Evolutionary conservation across 2,797 vertebrate genomes (phyloP).

Genomic region (Novumbra hubbsi): DNA sequence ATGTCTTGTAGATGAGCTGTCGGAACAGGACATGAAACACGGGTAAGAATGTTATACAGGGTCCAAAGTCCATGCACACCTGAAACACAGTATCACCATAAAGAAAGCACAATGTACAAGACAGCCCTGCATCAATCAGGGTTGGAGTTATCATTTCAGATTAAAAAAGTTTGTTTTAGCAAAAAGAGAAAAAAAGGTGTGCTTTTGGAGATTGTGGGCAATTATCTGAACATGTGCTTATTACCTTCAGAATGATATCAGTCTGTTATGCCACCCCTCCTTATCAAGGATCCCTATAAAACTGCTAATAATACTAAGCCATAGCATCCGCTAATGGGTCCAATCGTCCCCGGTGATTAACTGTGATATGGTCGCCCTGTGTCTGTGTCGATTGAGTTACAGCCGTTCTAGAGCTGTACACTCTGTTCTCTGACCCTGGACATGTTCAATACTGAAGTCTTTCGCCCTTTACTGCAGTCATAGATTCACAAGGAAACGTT

Average conservation of each 20-base stretch:
- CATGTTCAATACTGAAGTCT: slow-evolving; percentile 32
- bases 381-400: slow-evolving; percentile 32
- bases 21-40: not conserved
- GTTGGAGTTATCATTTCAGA: not conserved
- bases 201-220: not conserved
- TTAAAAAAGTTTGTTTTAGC: not conserved
- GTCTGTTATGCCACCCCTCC: slow-evolving; percentile 35
- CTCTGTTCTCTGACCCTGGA: slow-evolving; percentile 5
- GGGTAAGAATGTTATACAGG: not conserved
- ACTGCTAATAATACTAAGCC: slow-evolving; percentile 21
- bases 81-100: not conserved
- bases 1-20: not conserved
- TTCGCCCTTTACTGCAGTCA: not conserved
- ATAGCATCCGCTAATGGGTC: not conserved
- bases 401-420: slow-evolving; percentile 16
- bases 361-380: not conserved
- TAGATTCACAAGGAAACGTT: not conserved
- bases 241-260: slow-evolving; percentile 13
- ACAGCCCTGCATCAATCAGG: not conserved
- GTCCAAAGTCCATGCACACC: not conserved
- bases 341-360: not conserved
- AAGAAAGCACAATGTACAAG: not conserved
- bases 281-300: slow-evolving; percentile 32
- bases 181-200: not conserved
- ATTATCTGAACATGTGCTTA: slow-evolving; percentile 19